These are phyloP conservation scores for Lasius fuliginosus DNA, from an alignment of 2,888 invertebrate species.

Conservation along the genomic window DNA sequence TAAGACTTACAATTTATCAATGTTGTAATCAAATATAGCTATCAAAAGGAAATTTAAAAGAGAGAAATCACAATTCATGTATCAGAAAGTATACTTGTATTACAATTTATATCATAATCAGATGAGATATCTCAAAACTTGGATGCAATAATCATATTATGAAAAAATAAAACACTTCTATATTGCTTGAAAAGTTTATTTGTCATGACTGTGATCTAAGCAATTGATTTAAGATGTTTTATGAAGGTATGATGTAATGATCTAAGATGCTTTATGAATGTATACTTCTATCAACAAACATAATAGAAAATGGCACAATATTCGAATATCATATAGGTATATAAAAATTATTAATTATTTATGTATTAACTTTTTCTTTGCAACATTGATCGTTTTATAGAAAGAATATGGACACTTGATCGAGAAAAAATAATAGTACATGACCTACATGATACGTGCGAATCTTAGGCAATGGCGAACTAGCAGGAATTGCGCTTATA, in stretches of 20 bases:
- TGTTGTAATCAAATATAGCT: not conserved
- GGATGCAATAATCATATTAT: constrained; percentile 17
- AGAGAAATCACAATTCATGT: not conserved
- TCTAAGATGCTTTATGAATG: not conserved
- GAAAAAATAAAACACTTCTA: constrained; percentile 49
- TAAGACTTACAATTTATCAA: constrained; percentile 15
- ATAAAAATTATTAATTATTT: constrained; percentile 32
- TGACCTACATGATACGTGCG: constrained; percentile 83
- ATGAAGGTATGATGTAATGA: not conserved
- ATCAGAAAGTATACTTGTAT: not conserved
- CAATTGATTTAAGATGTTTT: not conserved
- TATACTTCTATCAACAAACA: not conserved
- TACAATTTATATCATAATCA: not conserved
- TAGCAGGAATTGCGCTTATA: constrained; percentile 89
- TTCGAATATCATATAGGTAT: not conserved
- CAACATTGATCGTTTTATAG: constrained; percentile 51
- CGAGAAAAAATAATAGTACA: constrained; percentile 75
- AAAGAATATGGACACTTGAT: constrained; percentile 76
- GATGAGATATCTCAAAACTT: not conserved
- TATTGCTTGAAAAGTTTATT: constrained; percentile 50
- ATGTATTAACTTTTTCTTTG: not conserved
- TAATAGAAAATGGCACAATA: constrained; percentile 25
- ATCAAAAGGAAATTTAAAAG: not conserved
- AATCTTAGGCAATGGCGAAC: constrained; percentile 86
- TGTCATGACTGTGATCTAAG: constrained; percentile 15